Base-by-base conservation (phyloP, 35 echinoderm and acorn worm species). In the Holothuria glaberrima region DNA sequence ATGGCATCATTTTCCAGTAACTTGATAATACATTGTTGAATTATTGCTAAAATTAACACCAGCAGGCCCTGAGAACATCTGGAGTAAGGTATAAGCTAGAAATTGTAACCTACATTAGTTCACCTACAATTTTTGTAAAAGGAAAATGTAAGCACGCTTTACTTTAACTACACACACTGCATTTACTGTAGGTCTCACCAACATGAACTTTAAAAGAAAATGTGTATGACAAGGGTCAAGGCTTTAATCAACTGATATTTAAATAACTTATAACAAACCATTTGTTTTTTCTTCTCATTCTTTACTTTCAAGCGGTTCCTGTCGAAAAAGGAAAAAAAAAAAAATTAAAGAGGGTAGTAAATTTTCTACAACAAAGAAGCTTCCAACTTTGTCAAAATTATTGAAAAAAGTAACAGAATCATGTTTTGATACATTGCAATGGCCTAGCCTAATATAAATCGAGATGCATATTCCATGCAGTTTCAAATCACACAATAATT, bases 271-370 rank as follows among this genome's bases (percentile, higher is more conserved):
- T 28, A 82, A 25, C 74, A 78, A 28, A 90, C 88, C 88, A 41
- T 90, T 80, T 90, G 88, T 36, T 72, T 38, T 21, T 78, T 74
- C 52, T 80, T 90, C 35, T 90, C 88, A 90, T 90, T 58, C 56
- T 80, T 90, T 24, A 41, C 60, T 80, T 76, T 90, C 56, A 90
- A 77, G 36, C 88, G 72, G 24, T 90, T 90, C 36, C 88, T 90
- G 74, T 50, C 22, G 21, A 74, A 48, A 62, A 69, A 86, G 36
- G 46, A 6, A 13, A 48, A 35, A 41, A n/a, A 27, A n/a, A 89
- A 26, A 0, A 75, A 41, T 88, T 87, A 32, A 34, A 22, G 19
- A n/a, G n/a, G 31, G 31, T 74, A 24, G 5, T 74, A 29, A n/a
- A 7, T 17, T 4, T 77, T 9, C 73, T 24, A n/a, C 19, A 20